phyloP scores from a whole-genome alignment of 2,888 invertebrate genomes.

The Leptopilina syphax region DNA sequence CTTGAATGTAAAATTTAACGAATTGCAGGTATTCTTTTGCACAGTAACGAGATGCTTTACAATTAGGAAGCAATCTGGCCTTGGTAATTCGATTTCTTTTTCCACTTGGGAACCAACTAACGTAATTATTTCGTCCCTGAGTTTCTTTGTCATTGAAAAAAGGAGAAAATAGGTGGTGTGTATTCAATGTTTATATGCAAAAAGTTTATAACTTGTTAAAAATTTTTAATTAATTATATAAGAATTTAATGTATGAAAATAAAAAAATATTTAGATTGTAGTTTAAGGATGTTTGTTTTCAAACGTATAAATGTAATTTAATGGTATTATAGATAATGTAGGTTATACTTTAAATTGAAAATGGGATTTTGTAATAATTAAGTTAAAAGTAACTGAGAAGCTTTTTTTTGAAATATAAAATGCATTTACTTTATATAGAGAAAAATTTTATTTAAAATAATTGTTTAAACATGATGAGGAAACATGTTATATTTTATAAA shows the following conservation, averaged over 20 bases:
- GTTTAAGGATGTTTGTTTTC: too few relatives aligned
- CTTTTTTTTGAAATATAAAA: too few relatives aligned
- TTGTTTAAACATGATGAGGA: neutral
- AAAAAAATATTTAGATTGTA: too few relatives aligned
- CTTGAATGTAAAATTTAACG: neutral
- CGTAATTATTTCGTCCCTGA: constrained; percentile 36
- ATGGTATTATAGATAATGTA: too few relatives aligned
- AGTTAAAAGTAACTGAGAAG: too few relatives aligned
- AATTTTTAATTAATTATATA: neutral
- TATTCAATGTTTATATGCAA: neutral
- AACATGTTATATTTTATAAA: constrained; percentile 20
- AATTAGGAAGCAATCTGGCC: constrained; percentile 59
- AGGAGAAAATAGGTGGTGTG: constrained; percentile 3
- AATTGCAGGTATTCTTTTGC: constrained; percentile 17
- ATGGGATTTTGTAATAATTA: too few relatives aligned
- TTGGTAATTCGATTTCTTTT: constrained; percentile 54
- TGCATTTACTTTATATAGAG: too few relatives aligned
- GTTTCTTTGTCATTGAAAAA: constrained; percentile 10
- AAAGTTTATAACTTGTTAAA: neutral
- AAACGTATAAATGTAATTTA: too few relatives aligned
- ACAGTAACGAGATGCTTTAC: constrained; percentile 53
- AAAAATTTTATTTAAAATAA: constrained; percentile 3
- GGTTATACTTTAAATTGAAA: too few relatives aligned
- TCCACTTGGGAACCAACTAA: constrained; percentile 43
- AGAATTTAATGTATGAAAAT: too few relatives aligned